Conservation (phyloP, 2,888 invertebrate species). For the Brachycybe producta region DNA sequence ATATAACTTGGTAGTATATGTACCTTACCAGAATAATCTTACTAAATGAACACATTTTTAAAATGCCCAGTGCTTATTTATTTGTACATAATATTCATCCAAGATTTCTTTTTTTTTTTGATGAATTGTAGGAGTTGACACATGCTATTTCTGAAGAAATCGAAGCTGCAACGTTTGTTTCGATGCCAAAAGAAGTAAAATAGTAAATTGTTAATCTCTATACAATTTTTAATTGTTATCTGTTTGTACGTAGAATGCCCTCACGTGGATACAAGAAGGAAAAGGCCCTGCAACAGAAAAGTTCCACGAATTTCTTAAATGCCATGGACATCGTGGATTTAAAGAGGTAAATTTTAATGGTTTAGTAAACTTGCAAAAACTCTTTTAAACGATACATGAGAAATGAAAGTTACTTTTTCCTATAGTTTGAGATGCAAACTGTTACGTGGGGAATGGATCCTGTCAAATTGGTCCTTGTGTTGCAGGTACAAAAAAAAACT, state of each 20-base stretch:
- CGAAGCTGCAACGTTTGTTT: neutral
- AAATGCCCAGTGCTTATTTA: too few species aligned
- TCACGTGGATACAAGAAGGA: slow-evolving; percentile 46
- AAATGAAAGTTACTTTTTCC: too few species aligned
- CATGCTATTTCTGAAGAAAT: neutral
- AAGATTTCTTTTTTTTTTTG: too few species aligned
- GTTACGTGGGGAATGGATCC: too few species aligned
- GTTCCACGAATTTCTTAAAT: slow-evolving; percentile 46
- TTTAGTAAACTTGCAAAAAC: too few species aligned
- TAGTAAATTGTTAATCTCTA: neutral
- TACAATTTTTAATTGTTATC: neutral
- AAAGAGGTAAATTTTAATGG: slow-evolving; percentile 37
- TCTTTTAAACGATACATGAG: too few species aligned
- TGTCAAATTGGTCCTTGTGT: too few species aligned
- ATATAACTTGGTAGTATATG: neutral
- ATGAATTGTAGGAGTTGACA: neutral
- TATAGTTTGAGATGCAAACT: too few species aligned
- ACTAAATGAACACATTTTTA: too few species aligned
- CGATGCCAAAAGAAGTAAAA: neutral
- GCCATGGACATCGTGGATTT: slow-evolving; percentile 54
- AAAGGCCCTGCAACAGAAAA: slow-evolving; percentile 39
- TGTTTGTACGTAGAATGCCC: slow-evolving; percentile 32
- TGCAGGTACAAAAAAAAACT: too few species aligned
- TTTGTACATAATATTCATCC: too few species aligned
- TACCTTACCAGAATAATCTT: too few species aligned